Evolutionary conservation across 2,888 invertebrate species (phyloP).

Genomic region (Conomelus anceps): DNA sequence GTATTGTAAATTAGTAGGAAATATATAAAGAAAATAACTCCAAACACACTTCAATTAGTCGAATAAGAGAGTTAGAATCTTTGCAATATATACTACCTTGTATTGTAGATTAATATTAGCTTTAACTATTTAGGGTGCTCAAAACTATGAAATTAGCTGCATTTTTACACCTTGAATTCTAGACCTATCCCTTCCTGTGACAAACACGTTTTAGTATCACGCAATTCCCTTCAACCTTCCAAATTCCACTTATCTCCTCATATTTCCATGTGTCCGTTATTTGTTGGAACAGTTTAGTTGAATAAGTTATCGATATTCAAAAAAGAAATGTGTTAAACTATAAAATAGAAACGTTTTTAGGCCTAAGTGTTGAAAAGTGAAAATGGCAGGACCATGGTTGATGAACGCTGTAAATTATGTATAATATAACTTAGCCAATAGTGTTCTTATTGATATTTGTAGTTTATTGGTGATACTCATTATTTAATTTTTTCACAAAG

Average conservation of each 20-base stretch:
- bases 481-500: not conserved
- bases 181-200: slow-evolving; percentile 18
- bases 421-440: slow-evolving; percentile 4
- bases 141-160: slow-evolving; percentile 26
- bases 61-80: slow-evolving; percentile 30
- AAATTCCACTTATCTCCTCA: not conserved
- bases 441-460: slow-evolving; percentile 10
- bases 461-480: slow-evolving; percentile 4
- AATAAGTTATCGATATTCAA: not conserved
- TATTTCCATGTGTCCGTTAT: not conserved
- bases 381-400: slow-evolving; percentile 14
- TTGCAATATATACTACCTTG: slow-evolving; percentile 32
- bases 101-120: slow-evolving; percentile 32
- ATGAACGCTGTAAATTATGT: not conserved
- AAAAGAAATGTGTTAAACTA: not conserved
- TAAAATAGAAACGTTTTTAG: slow-evolving; percentile 18
- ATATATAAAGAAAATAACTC: slow-evolving; percentile 21
- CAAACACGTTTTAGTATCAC: not conserved
- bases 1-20: slow-evolving; percentile 30
- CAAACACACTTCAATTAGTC: slow-evolving; percentile 28
- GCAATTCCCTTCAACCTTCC: slow-evolving; percentile 5
- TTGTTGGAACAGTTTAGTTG: not conserved
- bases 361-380: slow-evolving; percentile 22
- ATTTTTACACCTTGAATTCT: slow-evolving; percentile 25
- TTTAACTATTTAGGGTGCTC: slow-evolving; percentile 35